These are phyloP conservation scores for Prionailurus viverrinus DNA, from an alignment of 2,113 vertebrate genomes.

Conservation along the genomic window DNA sequence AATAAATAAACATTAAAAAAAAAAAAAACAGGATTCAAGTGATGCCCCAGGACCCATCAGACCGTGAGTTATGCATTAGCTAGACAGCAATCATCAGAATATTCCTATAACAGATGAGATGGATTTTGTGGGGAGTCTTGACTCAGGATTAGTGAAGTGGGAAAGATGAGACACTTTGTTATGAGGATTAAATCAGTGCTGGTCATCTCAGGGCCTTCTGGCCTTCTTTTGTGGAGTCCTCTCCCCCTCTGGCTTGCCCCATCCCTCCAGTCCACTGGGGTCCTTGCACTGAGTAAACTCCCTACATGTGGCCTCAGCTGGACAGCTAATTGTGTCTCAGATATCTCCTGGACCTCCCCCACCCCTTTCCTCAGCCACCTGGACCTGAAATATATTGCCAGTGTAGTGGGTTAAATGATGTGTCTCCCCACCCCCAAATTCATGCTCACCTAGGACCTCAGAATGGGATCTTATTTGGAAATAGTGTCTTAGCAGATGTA, in stretches of 20 bases:
- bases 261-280: background rate
- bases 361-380: background rate
- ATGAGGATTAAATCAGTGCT: background rate
- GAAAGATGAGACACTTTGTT: background rate
- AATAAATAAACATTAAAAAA: too few relatives aligned
- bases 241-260: background rate
- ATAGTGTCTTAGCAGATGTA: background rate
- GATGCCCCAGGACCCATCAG: background rate
- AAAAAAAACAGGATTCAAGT: background rate
- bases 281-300: background rate
- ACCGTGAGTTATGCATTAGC: background rate
- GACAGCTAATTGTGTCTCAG: background rate
- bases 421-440: background rate
- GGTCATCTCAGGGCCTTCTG: background rate
- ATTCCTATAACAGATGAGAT: background rate
- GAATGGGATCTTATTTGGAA: background rate
- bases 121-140: background rate
- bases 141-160: background rate
- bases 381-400: background rate
- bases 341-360: too few relatives aligned
- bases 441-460: background rate
- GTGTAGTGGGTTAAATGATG: background rate
- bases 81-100: background rate
- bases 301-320: background rate
- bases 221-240: background rate